Percentiles rank a stretch among this genome's conserved stretches.
Conservation (phyloP, 2,797 vertebrate species). For the Eulemur albifrons region DNA sequence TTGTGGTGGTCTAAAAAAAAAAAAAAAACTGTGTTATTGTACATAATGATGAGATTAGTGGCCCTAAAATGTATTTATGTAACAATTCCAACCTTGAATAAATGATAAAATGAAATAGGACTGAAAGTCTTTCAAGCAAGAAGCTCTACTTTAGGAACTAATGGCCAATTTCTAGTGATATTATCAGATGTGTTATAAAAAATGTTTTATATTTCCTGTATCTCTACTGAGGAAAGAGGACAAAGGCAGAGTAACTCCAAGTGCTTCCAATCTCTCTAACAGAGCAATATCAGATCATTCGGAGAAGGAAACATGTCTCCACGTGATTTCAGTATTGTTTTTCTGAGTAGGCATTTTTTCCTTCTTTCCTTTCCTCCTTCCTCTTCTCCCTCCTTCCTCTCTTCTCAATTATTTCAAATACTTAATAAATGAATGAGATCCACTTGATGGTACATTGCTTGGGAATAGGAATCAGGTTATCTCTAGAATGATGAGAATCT, state of each 20-base stretch:
- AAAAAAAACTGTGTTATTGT: not conserved
- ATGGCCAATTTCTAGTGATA: slow-evolving; percentile 15
- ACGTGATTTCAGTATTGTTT: not conserved
- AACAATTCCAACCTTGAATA: not conserved
- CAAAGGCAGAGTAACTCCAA: not conserved
- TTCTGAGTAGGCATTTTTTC: not conserved
- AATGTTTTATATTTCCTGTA: not conserved
- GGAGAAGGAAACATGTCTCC: not conserved
- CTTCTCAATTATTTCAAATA: not conserved
- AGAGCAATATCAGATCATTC: not conserved
- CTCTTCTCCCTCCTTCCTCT: too few species aligned
- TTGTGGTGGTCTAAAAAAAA: not conserved
- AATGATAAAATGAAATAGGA: not conserved
- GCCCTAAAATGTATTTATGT: not conserved
- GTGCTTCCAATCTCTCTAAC: not conserved
- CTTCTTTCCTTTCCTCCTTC: not conserved
- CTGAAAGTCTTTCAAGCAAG: not conserved
- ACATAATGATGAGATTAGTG: not conserved
- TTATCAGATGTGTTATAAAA: not conserved
- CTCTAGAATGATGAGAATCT: not conserved
- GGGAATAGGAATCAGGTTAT: not conserved
- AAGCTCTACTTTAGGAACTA: not conserved
- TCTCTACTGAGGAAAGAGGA: not conserved
- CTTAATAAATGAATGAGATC: not conserved
- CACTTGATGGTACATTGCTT: not conserved